Conservation (phyloP, 30 jellyfish, hydroid and myxozoan species). For the Turritopsis rubra region DNA sequence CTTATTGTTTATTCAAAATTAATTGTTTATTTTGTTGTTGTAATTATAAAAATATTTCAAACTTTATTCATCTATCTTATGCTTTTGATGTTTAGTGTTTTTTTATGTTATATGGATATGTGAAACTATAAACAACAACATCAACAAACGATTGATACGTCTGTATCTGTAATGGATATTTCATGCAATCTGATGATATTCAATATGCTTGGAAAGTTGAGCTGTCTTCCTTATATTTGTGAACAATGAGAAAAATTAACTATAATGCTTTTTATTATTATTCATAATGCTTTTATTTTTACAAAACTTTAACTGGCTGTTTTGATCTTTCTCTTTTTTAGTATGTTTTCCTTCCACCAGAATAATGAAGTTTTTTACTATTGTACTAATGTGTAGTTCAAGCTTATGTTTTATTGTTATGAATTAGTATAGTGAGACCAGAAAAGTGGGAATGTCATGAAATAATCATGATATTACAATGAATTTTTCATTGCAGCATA, state of each 20-base stretch:
- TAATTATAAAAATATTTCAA: not conserved
- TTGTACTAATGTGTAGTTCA: not conserved
- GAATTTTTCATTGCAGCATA: not conserved
- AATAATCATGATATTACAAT: not conserved
- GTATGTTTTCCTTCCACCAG: not conserved
- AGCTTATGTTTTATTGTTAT: not conserved
- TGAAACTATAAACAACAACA: not conserved
- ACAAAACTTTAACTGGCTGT: not conserved
- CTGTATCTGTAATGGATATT: not conserved
- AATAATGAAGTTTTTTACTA: not conserved
- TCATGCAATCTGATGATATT: not conserved
- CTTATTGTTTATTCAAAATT: not conserved
- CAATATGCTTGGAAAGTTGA: too few species aligned
- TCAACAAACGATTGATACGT: not conserved
- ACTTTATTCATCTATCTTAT: not conserved
- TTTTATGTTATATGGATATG: not conserved
- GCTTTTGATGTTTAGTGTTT: not conserved
- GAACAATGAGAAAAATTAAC: too few species aligned
- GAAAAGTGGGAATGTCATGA: not conserved
- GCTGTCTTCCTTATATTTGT: not conserved
- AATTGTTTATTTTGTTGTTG: not conserved
- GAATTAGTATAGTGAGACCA: not conserved
- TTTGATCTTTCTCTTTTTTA: not conserved
- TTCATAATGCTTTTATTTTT: not conserved
- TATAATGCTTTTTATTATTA: too few species aligned